phyloP scores from a whole-genome alignment of 2,797 vertebrate species.

The Platyrinchus mystaceus region DNA sequence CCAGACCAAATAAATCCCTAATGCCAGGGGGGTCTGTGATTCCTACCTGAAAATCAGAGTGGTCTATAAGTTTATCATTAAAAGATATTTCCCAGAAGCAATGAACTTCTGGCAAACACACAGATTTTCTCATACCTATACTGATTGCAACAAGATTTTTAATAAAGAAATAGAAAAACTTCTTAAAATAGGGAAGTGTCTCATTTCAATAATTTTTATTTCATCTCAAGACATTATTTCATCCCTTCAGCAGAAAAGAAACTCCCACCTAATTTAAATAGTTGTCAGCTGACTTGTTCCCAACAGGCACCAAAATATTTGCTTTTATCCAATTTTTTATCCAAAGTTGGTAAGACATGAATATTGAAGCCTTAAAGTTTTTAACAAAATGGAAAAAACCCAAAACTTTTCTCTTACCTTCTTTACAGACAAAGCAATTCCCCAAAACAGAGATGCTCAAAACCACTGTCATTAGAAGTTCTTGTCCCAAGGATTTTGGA shows the following conservation, averaged over 20 bases:
- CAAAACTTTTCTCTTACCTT: background rate
- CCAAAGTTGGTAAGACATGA: background rate
- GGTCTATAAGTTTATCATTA: background rate
- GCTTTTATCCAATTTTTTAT: background rate
- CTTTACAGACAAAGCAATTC: background rate
- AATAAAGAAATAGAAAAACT: background rate
- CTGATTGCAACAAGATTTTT: accelerated
- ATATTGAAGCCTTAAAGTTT: background rate
- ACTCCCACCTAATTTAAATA: background rate
- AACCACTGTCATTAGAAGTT: background rate
- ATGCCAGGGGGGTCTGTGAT: no score
- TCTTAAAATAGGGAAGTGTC: background rate
- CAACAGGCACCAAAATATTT: background rate
- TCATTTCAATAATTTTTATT: background rate
- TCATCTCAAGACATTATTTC: background rate
- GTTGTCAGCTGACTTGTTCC: background rate
- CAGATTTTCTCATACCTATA: background rate
- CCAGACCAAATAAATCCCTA: background rate
- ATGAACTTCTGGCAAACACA: background rate
- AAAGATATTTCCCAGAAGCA: background rate
- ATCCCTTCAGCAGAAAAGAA: background rate
- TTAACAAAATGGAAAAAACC: accelerated
- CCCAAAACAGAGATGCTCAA: background rate
- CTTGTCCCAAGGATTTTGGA: background rate
- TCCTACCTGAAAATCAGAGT: background rate